A percentile compares a stretch with the other conserved stretches of the same genome.
phyloP scores from a whole-genome alignment of 2,797 vertebrate species.

The Myotis planiceps region DNA sequence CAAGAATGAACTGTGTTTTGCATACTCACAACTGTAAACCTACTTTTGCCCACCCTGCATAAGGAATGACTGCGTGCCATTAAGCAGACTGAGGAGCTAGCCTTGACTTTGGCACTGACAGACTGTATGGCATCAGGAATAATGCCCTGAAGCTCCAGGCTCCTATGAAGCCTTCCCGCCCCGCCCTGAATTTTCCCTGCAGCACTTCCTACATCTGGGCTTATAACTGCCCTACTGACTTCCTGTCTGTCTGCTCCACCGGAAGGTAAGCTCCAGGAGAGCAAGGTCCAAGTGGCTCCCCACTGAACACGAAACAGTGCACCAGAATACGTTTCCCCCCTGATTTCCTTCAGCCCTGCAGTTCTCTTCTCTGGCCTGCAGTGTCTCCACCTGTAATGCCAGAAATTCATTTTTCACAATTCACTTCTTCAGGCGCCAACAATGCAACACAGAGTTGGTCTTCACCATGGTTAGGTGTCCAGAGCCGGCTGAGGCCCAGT shows the following conservation, averaged over 20 bases:
- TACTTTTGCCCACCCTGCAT: not conserved
- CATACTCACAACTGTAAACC: not conserved
- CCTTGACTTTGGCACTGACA: not conserved
- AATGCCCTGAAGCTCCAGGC: not conserved
- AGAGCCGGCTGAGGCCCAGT: not conserved
- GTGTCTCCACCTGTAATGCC: not conserved
- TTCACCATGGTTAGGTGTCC: not conserved
- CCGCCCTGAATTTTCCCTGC: not conserved
- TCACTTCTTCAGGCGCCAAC: not conserved
- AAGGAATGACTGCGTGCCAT: not conserved
- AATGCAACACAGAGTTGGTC: not conserved
- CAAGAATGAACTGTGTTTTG: not conserved
- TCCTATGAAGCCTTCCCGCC: not conserved
- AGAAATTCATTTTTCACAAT: not conserved
- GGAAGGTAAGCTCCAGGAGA: not conserved
- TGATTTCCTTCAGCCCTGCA: not conserved
- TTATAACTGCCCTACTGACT: not conserved
- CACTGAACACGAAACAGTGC: rapidly evolving
- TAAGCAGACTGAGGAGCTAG: not conserved
- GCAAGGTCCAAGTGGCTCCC: not conserved
- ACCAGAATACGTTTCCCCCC: not conserved
- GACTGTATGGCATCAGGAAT: not conserved
- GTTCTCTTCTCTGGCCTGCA: not conserved
- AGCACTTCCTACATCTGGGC: not conserved
- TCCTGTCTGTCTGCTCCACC: not conserved